A percentile compares a stretch with the other conserved stretches of the same genome.
These are phyloP conservation scores for Macrosiphum euphorbiae DNA, from an alignment of 2,888 invertebrate genomes.

Conservation along the genomic window DNA sequence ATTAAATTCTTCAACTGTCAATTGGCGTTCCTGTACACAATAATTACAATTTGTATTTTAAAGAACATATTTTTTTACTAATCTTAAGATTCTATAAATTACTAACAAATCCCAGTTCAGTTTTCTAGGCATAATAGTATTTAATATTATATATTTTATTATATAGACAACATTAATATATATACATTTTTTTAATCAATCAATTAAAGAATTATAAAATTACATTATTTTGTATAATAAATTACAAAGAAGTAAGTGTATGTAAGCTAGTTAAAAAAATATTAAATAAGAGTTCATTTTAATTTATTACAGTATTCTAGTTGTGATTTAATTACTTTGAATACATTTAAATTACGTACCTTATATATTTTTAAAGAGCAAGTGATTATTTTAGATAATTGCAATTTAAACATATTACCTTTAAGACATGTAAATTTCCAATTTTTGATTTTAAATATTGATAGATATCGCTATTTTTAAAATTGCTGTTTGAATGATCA, in stretches of 20 bases:
- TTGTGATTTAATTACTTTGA: not conserved
- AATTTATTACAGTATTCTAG: not conserved
- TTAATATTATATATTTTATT: not conserved
- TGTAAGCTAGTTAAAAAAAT: not conserved
- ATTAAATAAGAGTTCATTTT: not conserved
- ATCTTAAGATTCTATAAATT: not conserved
- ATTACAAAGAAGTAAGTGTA: not conserved
- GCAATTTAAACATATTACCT: not conserved
- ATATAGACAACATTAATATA: not conserved
- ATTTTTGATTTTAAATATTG: slow-evolving; percentile 26
- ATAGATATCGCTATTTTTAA: not conserved
- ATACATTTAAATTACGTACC: not conserved
- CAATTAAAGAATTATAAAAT: not conserved
- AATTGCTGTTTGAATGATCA: not conserved
- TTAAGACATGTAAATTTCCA: slow-evolving; percentile 38
- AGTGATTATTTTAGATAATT: not conserved
- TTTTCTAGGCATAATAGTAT: not conserved
- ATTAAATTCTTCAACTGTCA: slow-evolving; percentile 23
- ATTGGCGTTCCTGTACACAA: slow-evolving; percentile 5
- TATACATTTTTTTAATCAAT: too few species aligned
- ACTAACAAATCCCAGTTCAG: not conserved
- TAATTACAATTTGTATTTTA: not conserved
- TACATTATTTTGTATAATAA: not conserved
- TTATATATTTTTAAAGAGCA: not conserved
- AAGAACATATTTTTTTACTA: not conserved